A percentile compares a stretch with the other conserved stretches of the same genome.
Conservation (phyloP, 2,888 invertebrate genomes). For the Sclerodermus sp. region DNA sequence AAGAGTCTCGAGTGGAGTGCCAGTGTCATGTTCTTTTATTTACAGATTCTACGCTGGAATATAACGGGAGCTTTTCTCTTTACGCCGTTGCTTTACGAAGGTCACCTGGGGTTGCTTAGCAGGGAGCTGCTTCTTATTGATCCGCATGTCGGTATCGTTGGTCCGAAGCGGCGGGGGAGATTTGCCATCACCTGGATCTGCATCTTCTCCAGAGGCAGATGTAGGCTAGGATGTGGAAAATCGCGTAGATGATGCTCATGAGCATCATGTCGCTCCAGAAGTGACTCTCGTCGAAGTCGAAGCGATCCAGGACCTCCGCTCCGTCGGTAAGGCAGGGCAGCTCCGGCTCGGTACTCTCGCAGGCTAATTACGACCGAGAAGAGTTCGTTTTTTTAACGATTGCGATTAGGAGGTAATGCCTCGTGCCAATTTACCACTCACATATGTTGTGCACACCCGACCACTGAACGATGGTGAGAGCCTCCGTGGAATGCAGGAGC, state of each 20-base stretch:
- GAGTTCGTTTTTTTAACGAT: background rate
- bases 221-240: constrained; percentile 73
- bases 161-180: no score
- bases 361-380: constrained; percentile 65
- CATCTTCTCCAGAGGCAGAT: constrained; percentile 67
- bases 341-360: constrained; percentile 62
- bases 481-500: constrained; percentile 86
- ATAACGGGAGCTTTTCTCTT: no score
- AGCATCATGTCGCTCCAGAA: constrained; percentile 69
- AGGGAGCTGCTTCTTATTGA: no score
- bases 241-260: constrained; percentile 67
- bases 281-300: constrained; percentile 69
- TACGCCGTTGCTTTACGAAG: no score
- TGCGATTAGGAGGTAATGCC: background rate
- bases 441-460: constrained; percentile 72
- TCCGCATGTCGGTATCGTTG: no score
- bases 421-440: constrained; percentile 55
- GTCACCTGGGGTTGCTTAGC: no score
- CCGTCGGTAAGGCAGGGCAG: constrained; percentile 75
- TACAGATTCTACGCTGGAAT: no score
- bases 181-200: constrained; percentile 24
- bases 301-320: constrained; percentile 70
- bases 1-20: no score
- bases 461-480: constrained; percentile 82
- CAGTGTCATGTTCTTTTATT: no score